phyloP scores from a whole-genome alignment of 2,797 vertebrate species.

The Hemitrygon akajei region DNA sequence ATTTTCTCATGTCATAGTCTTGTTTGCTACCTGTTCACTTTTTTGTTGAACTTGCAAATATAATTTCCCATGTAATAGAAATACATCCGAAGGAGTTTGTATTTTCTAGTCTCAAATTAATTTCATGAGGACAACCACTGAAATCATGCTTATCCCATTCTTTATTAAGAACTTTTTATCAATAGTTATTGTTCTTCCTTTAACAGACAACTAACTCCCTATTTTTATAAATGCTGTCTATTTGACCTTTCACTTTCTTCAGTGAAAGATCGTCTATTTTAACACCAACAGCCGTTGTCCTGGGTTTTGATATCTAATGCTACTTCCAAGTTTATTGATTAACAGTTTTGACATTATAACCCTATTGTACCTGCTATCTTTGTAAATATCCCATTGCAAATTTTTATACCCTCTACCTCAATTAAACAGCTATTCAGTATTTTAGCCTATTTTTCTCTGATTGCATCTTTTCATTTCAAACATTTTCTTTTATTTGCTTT shows the following conservation, averaged over 20 bases:
- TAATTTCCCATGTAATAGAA: not conserved
- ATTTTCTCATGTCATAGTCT: not conserved
- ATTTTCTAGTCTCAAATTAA: not conserved
- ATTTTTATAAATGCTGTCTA: not conserved
- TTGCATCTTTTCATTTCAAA: not conserved
- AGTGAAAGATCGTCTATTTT: not conserved
- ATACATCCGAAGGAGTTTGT: not conserved
- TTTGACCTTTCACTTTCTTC: not conserved
- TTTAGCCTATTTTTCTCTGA: not conserved
- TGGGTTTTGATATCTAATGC: not conserved
- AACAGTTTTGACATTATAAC: not conserved
- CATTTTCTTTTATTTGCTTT: not conserved
- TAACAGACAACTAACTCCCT: not conserved
- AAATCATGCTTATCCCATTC: not conserved
- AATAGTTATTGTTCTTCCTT: not conserved
- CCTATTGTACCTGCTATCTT: not conserved
- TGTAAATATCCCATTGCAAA: not conserved
- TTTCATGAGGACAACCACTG: not conserved
- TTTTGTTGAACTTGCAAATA: not conserved
- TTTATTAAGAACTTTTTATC: too few relatives aligned
- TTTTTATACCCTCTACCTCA: not conserved
- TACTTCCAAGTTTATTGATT: not conserved
- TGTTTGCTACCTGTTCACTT: not conserved
- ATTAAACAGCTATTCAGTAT: not conserved
- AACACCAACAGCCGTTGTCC: not conserved